These are phyloP conservation scores for Acanthisitta chloris DNA, from an alignment of 2,113 vertebrate species.

Conservation along the genomic window DNA sequence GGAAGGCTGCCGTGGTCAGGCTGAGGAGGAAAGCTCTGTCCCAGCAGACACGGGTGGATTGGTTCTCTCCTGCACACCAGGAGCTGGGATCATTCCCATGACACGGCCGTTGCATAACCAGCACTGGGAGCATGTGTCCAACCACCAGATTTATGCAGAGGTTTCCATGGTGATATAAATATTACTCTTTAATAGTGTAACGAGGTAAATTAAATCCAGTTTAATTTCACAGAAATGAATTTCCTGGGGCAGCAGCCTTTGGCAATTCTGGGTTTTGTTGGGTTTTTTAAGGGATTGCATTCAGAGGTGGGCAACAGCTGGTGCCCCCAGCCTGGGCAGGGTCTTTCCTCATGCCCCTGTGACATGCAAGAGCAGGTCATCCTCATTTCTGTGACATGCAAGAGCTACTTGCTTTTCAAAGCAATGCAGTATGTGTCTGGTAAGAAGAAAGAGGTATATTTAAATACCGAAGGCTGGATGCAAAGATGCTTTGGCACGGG, in stretches of 20 bases:
- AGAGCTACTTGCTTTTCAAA: neutral
- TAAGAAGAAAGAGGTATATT: neutral
- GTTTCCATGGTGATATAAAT: slow-evolving; percentile 56
- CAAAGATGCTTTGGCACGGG: slow-evolving; percentile 33
- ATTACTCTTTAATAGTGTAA: slow-evolving; percentile 7
- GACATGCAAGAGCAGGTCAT: neutral
- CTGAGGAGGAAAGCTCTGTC: neutral
- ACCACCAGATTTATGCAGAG: neutral
- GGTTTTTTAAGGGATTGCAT: neutral
- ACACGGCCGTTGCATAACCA: slow-evolving; percentile 13
- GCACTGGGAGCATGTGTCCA: neutral
- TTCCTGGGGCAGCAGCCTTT: neutral
- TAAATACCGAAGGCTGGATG: neutral
- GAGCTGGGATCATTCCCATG: neutral
- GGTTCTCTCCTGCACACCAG: neutral
- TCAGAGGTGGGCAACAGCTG: neutral
- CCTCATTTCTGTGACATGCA: neutral
- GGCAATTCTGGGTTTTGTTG: neutral
- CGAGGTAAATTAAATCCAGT: slow-evolving; percentile 37
- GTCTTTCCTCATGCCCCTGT: neutral
- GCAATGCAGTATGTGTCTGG: neutral
- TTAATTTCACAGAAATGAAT: neutral
- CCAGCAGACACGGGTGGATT: accelerated
- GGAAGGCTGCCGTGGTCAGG: neutral
- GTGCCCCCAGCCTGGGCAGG: neutral